These are phyloP conservation scores for Rhopalosiphum padi DNA, from an alignment of 1,140 invertebrate species.

Conservation along the genomic window DNA sequence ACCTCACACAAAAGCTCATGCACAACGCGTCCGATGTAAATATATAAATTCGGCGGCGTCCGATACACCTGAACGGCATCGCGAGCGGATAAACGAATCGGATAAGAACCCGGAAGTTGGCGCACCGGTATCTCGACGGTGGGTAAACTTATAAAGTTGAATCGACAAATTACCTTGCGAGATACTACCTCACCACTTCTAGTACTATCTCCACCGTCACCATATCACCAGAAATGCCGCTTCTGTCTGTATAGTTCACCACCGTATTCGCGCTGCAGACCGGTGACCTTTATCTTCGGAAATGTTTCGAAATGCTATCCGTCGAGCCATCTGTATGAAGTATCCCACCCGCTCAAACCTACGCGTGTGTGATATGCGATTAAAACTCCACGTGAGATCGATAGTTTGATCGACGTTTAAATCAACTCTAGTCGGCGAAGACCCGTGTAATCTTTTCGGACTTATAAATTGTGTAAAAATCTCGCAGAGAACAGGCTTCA, in stretches of 20 bases:
- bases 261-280: neutral
- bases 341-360: neutral
- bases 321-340: neutral
- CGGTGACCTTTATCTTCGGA: neutral
- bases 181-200: neutral
- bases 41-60: neutral
- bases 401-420: neutral
- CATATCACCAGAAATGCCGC: neutral
- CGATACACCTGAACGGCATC: neutral
- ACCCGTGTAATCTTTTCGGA: neutral
- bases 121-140: neutral
- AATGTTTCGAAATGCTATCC: neutral
- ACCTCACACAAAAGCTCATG: neutral
- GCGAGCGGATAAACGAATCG: neutral
- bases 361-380: too few relatives aligned
- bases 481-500: neutral
- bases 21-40: neutral
- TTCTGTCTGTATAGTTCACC: neutral
- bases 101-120: neutral
- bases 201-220: neutral
- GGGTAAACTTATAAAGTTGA: neutral
- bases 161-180: conserved; percentile 7
- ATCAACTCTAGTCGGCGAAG: too few relatives aligned
- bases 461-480: neutral
- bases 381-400: neutral